Percentiles rank a stretch among this genome's conserved stretches.
Conservation (phyloP, 2,113 vertebrate species). For the Brienomyrus brachyistius region DNA sequence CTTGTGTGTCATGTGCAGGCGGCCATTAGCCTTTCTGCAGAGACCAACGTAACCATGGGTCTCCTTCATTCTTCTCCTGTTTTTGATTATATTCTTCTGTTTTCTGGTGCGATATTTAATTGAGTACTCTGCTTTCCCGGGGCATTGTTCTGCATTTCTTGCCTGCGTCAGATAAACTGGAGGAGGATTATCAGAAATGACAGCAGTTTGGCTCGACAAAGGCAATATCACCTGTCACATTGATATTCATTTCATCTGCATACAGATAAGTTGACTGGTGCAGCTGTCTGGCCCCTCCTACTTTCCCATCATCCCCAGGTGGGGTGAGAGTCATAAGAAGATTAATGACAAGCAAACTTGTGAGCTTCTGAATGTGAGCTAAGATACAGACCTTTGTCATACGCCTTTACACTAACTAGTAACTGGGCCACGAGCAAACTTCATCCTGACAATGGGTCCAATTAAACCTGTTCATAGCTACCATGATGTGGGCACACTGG, state of each 20-base stretch:
- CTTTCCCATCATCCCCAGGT: slow-evolving; percentile 17
- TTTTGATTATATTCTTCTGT: slow-evolving; percentile 18
- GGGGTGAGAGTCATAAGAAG: not conserved
- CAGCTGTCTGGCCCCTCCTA: slow-evolving; percentile 39
- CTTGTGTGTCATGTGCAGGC: not conserved
- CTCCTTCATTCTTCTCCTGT: not conserved
- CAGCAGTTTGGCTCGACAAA: slow-evolving; percentile 45
- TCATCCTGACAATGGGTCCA: not conserved
- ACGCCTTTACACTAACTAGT: not conserved
- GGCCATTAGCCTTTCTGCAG: not conserved
- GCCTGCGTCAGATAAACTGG: slow-evolving; percentile 6
- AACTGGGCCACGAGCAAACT: not conserved
- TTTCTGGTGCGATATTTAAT: not conserved
- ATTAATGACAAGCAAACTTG: not conserved
- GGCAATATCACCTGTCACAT: slow-evolving; percentile 39
- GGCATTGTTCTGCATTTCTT: not conserved
- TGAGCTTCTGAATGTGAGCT: not conserved
- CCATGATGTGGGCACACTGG: not conserved
- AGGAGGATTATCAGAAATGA: slow-evolving; percentile 26
- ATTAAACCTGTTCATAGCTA: not conserved
- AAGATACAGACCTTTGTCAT: not conserved
- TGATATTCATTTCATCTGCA: slow-evolving; percentile 68
- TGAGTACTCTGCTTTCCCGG: not conserved
- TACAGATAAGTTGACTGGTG: slow-evolving; percentile 54
- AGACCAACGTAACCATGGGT: not conserved